Evolutionary conservation across 2,113 vertebrate species (phyloP).

Genomic region (Eulemur rufifrons): DNA sequence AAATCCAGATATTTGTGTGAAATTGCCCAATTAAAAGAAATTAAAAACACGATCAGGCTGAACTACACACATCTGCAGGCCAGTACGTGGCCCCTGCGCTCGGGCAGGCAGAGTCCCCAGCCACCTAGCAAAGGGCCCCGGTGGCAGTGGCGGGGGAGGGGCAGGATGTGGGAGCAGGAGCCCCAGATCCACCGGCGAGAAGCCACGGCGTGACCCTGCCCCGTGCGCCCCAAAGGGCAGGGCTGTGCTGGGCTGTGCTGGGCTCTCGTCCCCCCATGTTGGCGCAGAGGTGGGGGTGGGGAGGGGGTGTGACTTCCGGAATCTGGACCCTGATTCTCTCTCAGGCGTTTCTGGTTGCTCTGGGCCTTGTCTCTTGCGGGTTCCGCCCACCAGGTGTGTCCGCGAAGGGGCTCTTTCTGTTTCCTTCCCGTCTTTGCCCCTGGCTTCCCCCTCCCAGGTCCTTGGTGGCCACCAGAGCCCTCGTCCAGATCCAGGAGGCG

Average conservation of each 20-base stretch:
- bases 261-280: fast-evolving
- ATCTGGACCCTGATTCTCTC: neutral
- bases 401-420: fast-evolving
- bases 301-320: too few relatives aligned
- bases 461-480: neutral
- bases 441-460: neutral
- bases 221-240: fast-evolving
- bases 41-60: neutral
- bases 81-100: neutral
- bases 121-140: neutral
- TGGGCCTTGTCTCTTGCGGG: neutral
- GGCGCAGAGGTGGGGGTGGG: neutral
- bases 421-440: neutral
- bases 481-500: fast-evolving
- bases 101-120: neutral
- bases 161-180: neutral
- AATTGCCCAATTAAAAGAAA: conserved; percentile 3
- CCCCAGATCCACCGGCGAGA: neutral
- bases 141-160: fast-evolving
- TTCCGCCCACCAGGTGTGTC: neutral
- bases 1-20: neutral
- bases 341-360: neutral
- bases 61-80: neutral
- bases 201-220: too few relatives aligned
- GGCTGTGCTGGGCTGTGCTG: fast-evolving